Evolutionary conservation across 1,140 invertebrate genomes (phyloP).

Genomic region (Calliopsis andreniformis): DNA sequence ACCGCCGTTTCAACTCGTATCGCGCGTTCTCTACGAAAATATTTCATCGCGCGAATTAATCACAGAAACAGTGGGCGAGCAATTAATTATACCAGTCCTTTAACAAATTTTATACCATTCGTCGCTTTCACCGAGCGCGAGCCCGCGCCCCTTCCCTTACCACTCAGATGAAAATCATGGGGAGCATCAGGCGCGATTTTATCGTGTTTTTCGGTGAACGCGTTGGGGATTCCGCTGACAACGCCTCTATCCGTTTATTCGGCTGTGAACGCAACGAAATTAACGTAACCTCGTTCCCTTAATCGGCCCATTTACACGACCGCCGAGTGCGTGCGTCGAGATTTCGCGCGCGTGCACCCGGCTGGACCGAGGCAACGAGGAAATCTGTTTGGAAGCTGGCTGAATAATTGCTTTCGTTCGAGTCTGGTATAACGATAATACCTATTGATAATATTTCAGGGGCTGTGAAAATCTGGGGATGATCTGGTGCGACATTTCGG

Average conservation of each 20-base stretch:
- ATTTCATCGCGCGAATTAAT: conserved; percentile 8
- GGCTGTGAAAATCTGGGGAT: neutral
- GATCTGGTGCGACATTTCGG: too few species aligned
- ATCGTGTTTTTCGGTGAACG: conserved; percentile 32
- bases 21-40: neutral
- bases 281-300: conserved; percentile 59
- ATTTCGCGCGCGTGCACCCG: neutral
- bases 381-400: neutral
- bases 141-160: neutral
- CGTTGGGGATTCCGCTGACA: conserved; percentile 46
- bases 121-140: neutral
- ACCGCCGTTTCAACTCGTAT: neutral
- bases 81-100: conserved; percentile 29
- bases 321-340: neutral
- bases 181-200: conserved; percentile 21
- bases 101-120: conserved; percentile 7
- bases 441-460: too few species aligned
- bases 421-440: neutral
- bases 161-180: neutral
- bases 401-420: neutral
- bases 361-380: neutral
- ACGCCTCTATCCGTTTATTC: conserved; percentile 50
- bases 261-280: conserved; percentile 51
- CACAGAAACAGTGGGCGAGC: neutral
- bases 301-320: conserved; percentile 33